A percentile compares a stretch with the other conserved stretches of the same genome.
These are phyloP conservation scores for Eilema griseolum DNA, from an alignment of 2,888 invertebrate species.

Conservation along the genomic window DNA sequence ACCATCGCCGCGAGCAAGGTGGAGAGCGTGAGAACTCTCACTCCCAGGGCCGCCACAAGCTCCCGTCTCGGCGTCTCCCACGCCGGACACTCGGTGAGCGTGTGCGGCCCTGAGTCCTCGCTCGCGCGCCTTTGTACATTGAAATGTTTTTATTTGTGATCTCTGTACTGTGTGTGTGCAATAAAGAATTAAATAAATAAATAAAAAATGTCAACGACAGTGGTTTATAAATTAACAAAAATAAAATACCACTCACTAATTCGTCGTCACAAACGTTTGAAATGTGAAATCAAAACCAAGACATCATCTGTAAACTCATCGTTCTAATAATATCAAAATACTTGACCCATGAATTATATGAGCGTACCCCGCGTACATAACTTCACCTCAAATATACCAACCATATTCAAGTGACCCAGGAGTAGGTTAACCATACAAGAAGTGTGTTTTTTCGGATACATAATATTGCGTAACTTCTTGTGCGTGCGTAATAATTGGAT, in stretches of 20 bases:
- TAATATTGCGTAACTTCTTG: too few species aligned
- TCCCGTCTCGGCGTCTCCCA: too few species aligned
- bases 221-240: neutral
- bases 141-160: too few species aligned
- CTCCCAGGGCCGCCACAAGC: too few species aligned
- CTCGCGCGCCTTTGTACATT: too few species aligned
- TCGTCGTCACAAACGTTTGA: neutral
- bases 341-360: slow-evolving; percentile 15
- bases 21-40: too few species aligned
- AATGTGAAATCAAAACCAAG: slow-evolving; percentile 8
- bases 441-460: neutral
- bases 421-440: slow-evolving; percentile 14
- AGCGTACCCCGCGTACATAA: slow-evolving; percentile 14
- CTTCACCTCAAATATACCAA: slow-evolving; percentile 22
- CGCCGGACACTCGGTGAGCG: too few species aligned
- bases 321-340: slow-evolving; percentile 17
- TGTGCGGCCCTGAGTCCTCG: too few species aligned
- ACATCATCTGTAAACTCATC: slow-evolving; percentile 8
- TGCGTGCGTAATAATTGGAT: too few species aligned
- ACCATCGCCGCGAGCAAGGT: too few species aligned
- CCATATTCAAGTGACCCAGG: slow-evolving; percentile 16
- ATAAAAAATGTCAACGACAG: neutral
- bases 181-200: too few species aligned
- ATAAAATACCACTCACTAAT: neutral
- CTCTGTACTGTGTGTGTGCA: too few species aligned